A percentile compares a stretch with the other conserved stretches of the same genome.
These are phyloP conservation scores for Doryteuthis pealeii DNA, from an alignment of 1,140 invertebrate species.

Conservation along the genomic window DNA sequence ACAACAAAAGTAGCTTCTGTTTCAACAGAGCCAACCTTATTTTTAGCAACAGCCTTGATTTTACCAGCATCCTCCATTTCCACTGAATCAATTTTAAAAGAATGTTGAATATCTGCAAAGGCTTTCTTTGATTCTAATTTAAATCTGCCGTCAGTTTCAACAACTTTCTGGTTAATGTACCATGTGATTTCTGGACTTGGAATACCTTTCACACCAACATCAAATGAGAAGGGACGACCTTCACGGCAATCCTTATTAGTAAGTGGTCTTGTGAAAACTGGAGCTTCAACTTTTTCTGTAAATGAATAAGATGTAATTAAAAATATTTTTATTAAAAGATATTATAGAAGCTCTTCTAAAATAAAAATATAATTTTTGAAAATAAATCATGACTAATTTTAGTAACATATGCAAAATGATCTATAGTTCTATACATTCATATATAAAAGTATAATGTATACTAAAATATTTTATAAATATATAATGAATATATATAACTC, in stretches of 20 bases:
- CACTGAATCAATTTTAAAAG: constrained; percentile 74
- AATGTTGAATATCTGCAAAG: constrained; percentile 48
- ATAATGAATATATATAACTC: no score
- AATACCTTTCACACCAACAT: constrained; percentile 52
- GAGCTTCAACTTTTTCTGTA: constrained; percentile 54
- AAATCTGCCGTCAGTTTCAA: constrained; percentile 45
- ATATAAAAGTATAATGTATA: no score
- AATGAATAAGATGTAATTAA: constrained; percentile 2
- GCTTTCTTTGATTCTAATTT: constrained; percentile 42
- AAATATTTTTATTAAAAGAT: neutral
- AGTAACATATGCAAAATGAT: no score
- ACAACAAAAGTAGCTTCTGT: constrained; percentile 56
- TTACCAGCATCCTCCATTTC: constrained; percentile 79
- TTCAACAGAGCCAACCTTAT: constrained; percentile 79
- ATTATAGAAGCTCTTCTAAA: neutral
- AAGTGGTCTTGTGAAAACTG: constrained; percentile 47
- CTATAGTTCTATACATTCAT: no score
- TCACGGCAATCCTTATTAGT: constrained; percentile 49
- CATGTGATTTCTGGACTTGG: constrained; percentile 55
- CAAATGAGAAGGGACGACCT: constrained; percentile 52
- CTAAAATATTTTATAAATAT: no score
- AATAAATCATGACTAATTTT: no score
- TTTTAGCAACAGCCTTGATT: constrained; percentile 81
- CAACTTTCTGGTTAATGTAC: constrained; percentile 51
- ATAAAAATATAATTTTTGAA: no score